Base-by-base conservation (phyloP, 2,113 vertebrate genomes). In the Notarius quadriscutis region DNA sequence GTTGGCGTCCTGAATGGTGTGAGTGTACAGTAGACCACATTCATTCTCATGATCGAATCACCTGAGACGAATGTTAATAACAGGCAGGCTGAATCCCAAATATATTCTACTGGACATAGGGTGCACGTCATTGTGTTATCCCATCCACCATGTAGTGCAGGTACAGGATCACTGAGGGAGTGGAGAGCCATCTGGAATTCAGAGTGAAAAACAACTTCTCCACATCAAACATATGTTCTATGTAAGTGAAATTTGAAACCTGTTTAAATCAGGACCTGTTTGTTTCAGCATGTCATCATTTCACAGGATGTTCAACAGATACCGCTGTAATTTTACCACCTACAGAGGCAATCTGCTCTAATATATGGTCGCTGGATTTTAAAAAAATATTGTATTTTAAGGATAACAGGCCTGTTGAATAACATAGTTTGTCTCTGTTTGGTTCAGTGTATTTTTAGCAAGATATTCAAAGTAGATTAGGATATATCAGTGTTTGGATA, bases 261-360 rank as follows among this genome's bases (percentile, higher is more conserved):
- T 80, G 78, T 80, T 80, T 58, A 79, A 78, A 79, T 8, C 25
- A 79, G 14, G n/a, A 79, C 75, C 51, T 79, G 75, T 79, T 79
- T 18, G 15, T 58, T 80, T 20, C 55, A 30, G 27, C 78, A 34
- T 30, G 78, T 78, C 75, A 78, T 14, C 3, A 11, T 55, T 57
- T 55, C 18, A 41, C 57, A 41, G 57, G 79, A 41, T 60, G 79
- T 81, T 81, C 55, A 60, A 60, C 79, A 81, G 79, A 81, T 60
- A 60, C 55, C 9, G 18, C 79, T 34, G 57, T 34, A 58, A 18
- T 58, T 58, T 18, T 80, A 80, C 78, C n/a, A 58, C 78, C n/a
- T 58, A 58, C 53, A 80, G 78, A 58, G 53, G 55, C 53, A 80
- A 80, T 58, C 53, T 80, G 55, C 51, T 80, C 20, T 18, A 34